Evolutionary conservation across 1,140 invertebrate species (phyloP), one percentile per base, ranked within the genome.

Genomic region (Cephus cinctus): DNA sequence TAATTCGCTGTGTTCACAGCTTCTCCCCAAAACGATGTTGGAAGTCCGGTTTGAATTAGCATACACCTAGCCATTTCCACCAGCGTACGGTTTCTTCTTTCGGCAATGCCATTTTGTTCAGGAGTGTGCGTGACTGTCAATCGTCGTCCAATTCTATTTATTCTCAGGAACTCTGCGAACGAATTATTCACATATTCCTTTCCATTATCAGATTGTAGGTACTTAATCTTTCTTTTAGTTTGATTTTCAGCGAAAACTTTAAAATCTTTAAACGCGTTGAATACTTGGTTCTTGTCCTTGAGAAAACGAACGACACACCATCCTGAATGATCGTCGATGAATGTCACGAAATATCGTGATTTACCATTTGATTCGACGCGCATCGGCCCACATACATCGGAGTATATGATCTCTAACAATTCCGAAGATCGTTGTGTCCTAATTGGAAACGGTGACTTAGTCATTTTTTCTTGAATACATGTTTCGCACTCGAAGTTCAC

Each of bases 321-420:
- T 32, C 64, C 49, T 4, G 67, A 58, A 45, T 39, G 69, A 19
- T 78, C 73, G 56, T 79, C 75, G 2, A 71, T 73, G 31, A 78
- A 73, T 0, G 75, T 70, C 0, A 78, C 35, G 31, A 73, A 67
- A 46, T 74, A 78, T 14, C 48, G 50, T 5, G 65, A 55, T 16
- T 63, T 64, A 43, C 70, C 65, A 34, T 68, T 38, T 4, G 66
- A 71, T 18, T 9, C 39, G 5, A 57, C 43, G 18, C 66, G 53
- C 62, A 77, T 69, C 14, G 71, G 75, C 21, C 75, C 75, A 44
- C 61, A 69, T 4, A 77, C 42, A 54, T 78, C 75, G 0, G 65
- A 63, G 48, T 77, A 70, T 23, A 65, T 43, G 14, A 67, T 21
- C 49, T 71, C 56, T 23, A 61, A 46, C n/a, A 43, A 11, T 21